Evolutionary conservation across 2,888 invertebrate species (phyloP).

Genomic region (Aquatica leii): DNA sequence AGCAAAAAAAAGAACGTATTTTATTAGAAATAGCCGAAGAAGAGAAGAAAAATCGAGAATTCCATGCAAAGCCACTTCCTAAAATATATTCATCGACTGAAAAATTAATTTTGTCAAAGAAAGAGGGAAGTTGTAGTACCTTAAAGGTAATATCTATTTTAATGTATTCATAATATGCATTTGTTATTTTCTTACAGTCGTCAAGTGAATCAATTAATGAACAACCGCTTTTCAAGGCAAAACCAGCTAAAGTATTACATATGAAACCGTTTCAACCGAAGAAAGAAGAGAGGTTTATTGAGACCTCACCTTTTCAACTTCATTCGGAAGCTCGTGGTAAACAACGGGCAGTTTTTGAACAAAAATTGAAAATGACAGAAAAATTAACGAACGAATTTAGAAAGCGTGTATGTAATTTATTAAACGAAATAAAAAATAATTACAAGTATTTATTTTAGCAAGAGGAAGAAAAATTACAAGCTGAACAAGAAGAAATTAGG

Average conservation of each 20-base stretch:
- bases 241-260: conserved; percentile 67
- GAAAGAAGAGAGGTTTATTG: conserved; percentile 60
- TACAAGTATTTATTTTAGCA: conserved; percentile 9
- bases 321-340: conserved; percentile 71
- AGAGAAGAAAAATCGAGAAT: conserved; percentile 68
- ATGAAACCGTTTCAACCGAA: conserved; percentile 73
- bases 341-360: conserved; percentile 69
- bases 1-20: conserved; percentile 67
- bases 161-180: neutral
- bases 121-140: neutral
- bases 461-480: conserved; percentile 53
- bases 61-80: conserved; percentile 66
- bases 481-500: conserved; percentile 62
- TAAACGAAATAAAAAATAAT: neutral
- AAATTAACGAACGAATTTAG: conserved; percentile 57
- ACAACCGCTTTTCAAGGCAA: conserved; percentile 67
- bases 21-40: conserved; percentile 68
- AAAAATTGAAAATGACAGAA: conserved; percentile 65
- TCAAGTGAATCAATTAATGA: conserved; percentile 45
- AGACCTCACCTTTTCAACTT: conserved; percentile 66
- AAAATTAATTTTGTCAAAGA: neutral
- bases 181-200: conserved; percentile 50
- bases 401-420: conserved; percentile 38
- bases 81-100: neutral
- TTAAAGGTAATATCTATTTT: conserved; percentile 6